phyloP scores from a whole-genome alignment of 2,888 invertebrate species.

The Electrophaes corylata region DNA sequence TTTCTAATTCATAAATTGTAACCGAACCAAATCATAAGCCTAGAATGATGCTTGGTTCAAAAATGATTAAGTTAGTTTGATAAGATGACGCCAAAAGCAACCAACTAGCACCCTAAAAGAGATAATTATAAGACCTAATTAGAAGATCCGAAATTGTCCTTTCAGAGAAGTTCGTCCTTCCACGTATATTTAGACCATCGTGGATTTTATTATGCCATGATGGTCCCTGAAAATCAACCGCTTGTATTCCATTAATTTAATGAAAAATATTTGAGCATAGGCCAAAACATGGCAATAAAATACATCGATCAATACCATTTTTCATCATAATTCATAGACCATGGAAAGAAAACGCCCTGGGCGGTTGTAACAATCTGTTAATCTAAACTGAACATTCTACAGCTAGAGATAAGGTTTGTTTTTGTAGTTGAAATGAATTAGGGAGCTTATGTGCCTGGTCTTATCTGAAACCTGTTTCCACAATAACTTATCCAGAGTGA shows the following conservation, averaged over 20 bases:
- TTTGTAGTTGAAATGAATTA: not conserved
- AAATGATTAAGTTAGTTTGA: no score
- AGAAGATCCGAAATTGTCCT: no score
- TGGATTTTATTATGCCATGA: not conserved
- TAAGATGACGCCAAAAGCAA: no score
- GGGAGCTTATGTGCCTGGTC: slow-evolving; percentile 31
- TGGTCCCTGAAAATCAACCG: slow-evolving; percentile 25
- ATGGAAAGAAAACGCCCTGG: slow-evolving; percentile 46
- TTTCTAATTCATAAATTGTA: no score
- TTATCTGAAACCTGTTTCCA: slow-evolving; percentile 37
- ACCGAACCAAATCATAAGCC: no score
- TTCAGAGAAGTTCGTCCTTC: no score
- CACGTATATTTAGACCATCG: no score
- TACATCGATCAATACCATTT: slow-evolving; percentile 51
- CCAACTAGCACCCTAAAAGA: no score
- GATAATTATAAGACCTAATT: no score
- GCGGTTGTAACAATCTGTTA: slow-evolving; percentile 24
- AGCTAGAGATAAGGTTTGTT: slow-evolving; percentile 2
- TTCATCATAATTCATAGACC: slow-evolving; percentile 60
- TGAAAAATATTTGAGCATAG: slow-evolving; percentile 64
- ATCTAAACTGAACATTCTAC: not conserved
- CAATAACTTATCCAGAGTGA: slow-evolving; percentile 33
- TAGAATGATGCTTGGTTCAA: no score
- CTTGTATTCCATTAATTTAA: slow-evolving; percentile 54
- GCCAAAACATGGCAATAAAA: slow-evolving; percentile 66